Base-by-base conservation (phyloP, 2,888 invertebrate species). In the Pyrocoelia pectoralis region DNA sequence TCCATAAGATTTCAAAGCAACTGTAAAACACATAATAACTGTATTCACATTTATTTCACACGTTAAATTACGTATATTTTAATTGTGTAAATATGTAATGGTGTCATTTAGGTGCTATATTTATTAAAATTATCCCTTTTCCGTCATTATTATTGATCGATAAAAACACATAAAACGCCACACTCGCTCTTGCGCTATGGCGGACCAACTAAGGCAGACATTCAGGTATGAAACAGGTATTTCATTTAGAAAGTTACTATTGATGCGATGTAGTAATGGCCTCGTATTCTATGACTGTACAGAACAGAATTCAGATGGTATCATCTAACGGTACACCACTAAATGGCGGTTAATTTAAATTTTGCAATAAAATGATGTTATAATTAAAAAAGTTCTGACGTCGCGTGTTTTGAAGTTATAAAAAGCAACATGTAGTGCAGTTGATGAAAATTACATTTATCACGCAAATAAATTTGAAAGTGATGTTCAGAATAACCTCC, bases 161-260 rank as follows among this genome's bases (percentile, higher is more conserved):
- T 51, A 51, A 41, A 38, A 56, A 24, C 38, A 50, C 12, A 33
- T 49, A 66, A 19, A 58, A 54, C 65, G 65, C 68, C 69, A 70
- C 56, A 70, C 69, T 70, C 68, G 70, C 69, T 40, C 56, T 61
- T 65, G 68, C 72, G 71, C 70, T 71, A 69, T 68, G 72, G 69
- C 71, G 67, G 67, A 64, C 61, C 40, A 53, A 66, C 69, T 70
- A 56, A 61, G 38, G 46, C 28, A 52, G 13, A 18, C 43, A 48
- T 54, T 55, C 57, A 48, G 56, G 56, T 54, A 18, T 43, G 49
- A 52, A 54, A 65, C 64, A 67, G 67, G 61, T 65, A 65, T 12
- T 51, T 55, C 46, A 17, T 67, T 67, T 67, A 67, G 67, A 67
- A 67, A 67, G 67, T 65, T 38, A 33, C 48, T 41, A 41, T 46